Base-by-base conservation (phyloP, 1,140 invertebrate species). In the Daktulosphaira vitifoliae region DNA sequence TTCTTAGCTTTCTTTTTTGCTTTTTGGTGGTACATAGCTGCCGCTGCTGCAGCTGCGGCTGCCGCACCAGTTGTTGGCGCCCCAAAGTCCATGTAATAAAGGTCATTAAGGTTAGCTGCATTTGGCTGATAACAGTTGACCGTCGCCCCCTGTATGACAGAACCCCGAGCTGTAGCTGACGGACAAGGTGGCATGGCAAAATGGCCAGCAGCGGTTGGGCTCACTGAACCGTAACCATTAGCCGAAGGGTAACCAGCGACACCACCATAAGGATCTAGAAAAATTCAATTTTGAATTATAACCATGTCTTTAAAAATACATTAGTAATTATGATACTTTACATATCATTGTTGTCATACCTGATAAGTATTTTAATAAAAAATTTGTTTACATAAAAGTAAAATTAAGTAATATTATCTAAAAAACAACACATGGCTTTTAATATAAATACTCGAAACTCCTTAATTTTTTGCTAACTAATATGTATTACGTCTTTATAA, bases 141-240 rank as follows among this genome's bases (percentile, higher is more conserved):
- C 42, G 85, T 86, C 20, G 85, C 83, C 44, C 86, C 83, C 69
- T 88, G 84, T 68, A 88, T 88, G 16, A 88, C 86, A 66, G 84
- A 85, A 44, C 85, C 86, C n/a, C 56, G 56, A 13, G 38, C 56
- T 70, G 74, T 77, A 67, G 81, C 79, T 65, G 81, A 78, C 48
- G 81, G 81, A 71, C 81, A 74, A 69, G 81, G 74, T 68, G 83
- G 78, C 70, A 82, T 74, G 69, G 85, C 77, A 73, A 84, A 83
- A 68, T 81, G 80, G 77, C 62, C 62, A n/a, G 3, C 37, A 15
- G 37, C 56, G 18, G 66, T 64, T 20, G 25, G 66, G 18, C 59
- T 75, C 76, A 23, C 72, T 71, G 53, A 72, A 68, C 20, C 73
- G 72, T 73, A 73, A 68, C 68, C 71, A 66, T 72, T 68, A 72